phyloP scores from a whole-genome alignment of 30 jellyfish, hydroid and myxozoan genomes.

The Turritopsis rubra region DNA sequence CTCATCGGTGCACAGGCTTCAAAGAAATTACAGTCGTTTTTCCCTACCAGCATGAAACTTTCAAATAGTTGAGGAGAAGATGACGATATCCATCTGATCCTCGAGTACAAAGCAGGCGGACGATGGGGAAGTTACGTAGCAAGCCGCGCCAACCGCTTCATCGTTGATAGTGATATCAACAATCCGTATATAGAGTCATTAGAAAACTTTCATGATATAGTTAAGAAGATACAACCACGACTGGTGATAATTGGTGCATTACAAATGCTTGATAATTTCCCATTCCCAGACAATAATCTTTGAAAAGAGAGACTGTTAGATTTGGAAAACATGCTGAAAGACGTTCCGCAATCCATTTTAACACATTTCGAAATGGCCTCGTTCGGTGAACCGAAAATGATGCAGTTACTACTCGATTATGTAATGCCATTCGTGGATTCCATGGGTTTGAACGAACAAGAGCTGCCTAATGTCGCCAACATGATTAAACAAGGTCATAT shows the following conservation, averaged over 20 bases:
- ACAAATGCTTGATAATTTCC: constrained; percentile 86
- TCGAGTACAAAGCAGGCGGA: constrained; percentile 83
- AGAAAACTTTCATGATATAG: constrained; percentile 43
- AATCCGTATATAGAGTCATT: constrained; percentile 59
- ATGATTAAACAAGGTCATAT: constrained; percentile 69
- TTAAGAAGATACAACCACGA: constrained; percentile 45
- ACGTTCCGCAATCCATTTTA: constrained; percentile 28
- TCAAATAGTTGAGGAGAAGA: constrained; percentile 50
- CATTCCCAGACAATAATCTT: constrained; percentile 53
- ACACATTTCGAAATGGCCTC: constrained; percentile 95
- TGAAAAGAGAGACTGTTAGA: constrained; percentile 67
- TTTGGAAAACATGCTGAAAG: constrained; percentile 51
- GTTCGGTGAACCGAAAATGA: constrained; percentile 81
- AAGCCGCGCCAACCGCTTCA: constrained; percentile 78
- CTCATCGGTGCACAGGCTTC: constrained; percentile 74
- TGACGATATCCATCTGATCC: constrained; percentile 79
- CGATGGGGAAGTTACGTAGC: constrained; percentile 66
- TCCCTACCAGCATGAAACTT: constrained; percentile 44
- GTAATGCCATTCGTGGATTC: constrained; percentile 87
- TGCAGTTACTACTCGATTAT: constrained; percentile 51
- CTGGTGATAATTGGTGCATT: constrained; percentile 67
- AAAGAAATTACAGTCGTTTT: constrained; percentile 28
- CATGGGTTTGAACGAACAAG: constrained; percentile 89
- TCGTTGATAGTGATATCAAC: constrained; percentile 65
- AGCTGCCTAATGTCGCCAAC: constrained; percentile 78